A percentile compares a stretch with the other conserved stretches of the same genome.
phyloP scores from a whole-genome alignment of 2,888 invertebrate genomes.

The Diarsia dahlii region DNA sequence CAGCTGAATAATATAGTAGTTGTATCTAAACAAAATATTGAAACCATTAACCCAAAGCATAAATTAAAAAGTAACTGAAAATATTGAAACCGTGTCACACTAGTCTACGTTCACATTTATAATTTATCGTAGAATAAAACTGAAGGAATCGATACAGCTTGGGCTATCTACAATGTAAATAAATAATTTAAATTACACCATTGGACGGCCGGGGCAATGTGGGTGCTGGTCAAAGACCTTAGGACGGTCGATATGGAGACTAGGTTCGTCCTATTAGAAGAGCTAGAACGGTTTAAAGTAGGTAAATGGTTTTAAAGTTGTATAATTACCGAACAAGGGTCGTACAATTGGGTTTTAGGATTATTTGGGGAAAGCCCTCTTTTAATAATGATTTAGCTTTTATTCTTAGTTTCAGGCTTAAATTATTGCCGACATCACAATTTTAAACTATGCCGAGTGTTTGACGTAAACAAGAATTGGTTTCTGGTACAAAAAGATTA shows the following conservation, averaged over 20 bases:
- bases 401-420: background rate
- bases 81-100: constrained; percentile 34
- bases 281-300: constrained; percentile 5
- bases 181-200: constrained; percentile 53
- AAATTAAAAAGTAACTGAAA: constrained; percentile 3
- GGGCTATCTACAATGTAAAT: constrained; percentile 40
- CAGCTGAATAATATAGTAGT: no score
- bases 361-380: no score
- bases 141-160: constrained; percentile 30
- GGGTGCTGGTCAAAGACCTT: constrained; percentile 56
- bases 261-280: constrained; percentile 12
- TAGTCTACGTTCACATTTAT: constrained; percentile 12
- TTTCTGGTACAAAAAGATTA: background rate
- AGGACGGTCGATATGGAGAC: constrained; percentile 35
- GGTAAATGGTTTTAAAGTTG: constrained; percentile 11
- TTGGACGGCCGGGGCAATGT: constrained; percentile 30
- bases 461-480: background rate
- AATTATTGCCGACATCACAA: background rate
- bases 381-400: background rate
- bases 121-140: constrained; percentile 20
- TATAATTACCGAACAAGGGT: background rate
- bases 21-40: background rate
- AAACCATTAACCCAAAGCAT: background rate
- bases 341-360: no score
- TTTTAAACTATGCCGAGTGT: background rate